These are phyloP conservation scores for Cylindroiulus punctatus DNA, from an alignment of 2,888 invertebrate species.

Conservation along the genomic window DNA sequence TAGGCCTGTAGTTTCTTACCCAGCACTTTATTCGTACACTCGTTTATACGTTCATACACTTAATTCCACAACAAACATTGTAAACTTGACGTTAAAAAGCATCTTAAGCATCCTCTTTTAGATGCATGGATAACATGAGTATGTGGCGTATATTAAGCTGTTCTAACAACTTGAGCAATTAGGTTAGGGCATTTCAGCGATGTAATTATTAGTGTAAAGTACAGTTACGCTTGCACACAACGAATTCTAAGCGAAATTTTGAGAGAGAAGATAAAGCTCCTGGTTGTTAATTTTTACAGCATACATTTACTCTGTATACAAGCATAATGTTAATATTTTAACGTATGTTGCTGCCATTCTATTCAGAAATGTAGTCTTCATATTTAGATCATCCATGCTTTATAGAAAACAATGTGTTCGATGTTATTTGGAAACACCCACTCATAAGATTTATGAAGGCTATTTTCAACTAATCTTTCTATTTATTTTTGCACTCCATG, in stretches of 20 bases:
- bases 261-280: neutral
- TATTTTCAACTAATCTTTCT: too few relatives aligned
- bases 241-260: neutral
- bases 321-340: too few relatives aligned
- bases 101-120: conserved; percentile 8
- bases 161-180: neutral
- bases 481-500: too few relatives aligned
- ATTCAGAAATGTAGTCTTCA: too few relatives aligned
- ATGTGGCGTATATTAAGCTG: neutral
- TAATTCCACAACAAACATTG: conserved; percentile 2
- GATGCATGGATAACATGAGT: neutral
- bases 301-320: too few relatives aligned
- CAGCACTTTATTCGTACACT: neutral
- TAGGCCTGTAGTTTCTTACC: neutral
- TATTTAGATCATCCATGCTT: too few relatives aligned
- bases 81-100: conserved; percentile 5
- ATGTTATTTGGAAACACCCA: too few relatives aligned
- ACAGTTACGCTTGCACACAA: neutral
- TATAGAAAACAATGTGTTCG: too few relatives aligned
- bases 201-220: conserved; percentile 11
- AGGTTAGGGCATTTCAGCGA: conserved; percentile 10
- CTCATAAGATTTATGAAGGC: too few relatives aligned
- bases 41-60: neutral
- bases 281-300: neutral
- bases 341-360: too few relatives aligned